Evolutionary conservation across 2,113 vertebrate species (phyloP), one percentile per base, ranked within the genome.

Genomic region (Platichthys flesus): DNA sequence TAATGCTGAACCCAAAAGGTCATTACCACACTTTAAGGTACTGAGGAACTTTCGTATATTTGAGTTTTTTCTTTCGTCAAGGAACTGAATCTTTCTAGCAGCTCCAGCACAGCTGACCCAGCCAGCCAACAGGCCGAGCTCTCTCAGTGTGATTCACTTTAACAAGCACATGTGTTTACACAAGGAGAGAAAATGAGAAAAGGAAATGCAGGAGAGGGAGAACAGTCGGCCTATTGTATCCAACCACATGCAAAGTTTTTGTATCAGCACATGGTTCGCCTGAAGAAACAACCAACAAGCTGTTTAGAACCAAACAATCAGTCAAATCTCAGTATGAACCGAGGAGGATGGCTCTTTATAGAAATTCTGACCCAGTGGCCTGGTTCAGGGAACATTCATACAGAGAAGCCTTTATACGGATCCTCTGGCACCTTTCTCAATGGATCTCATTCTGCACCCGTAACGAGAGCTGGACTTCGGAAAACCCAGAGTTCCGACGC

Each of bases 181-280:
- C 62, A 79, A 55, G 35, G 69, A 58, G 64, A 64, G 69, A 67
- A 63, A 65, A 67, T 7, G 4, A 78, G 76, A 76, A 56, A 83
- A 82, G 78, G 76, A 73, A 83, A 85, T 67, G 63, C 60, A 76
- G 71, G 47, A 57, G 80, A 65, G 81, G 66, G 66, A 71, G 82
- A 91, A 91, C 85, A 92, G 76, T 79, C 16, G 62, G 51, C 20
- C 71, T 69, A 79, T 84, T 92, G 84, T 91, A 71, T 79, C 57
- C 74, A 58, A 71, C 72, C 71, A 70, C 77, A 85, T 72, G 81
- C 79, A 80, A 71, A 71, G 45, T 77, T 90, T 51, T 90, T 82
- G 83, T 68, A 77, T 78, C 35, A 81, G 66, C 77, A 76, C 74
- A 83, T 81, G 78, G 63, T 90, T 90, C 31, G 77, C 80, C 84